Percentiles rank a stretch among this genome's conserved stretches.
Conservation (phyloP, 2,797 vertebrate species). For the Diplodus puntazzo region DNA sequence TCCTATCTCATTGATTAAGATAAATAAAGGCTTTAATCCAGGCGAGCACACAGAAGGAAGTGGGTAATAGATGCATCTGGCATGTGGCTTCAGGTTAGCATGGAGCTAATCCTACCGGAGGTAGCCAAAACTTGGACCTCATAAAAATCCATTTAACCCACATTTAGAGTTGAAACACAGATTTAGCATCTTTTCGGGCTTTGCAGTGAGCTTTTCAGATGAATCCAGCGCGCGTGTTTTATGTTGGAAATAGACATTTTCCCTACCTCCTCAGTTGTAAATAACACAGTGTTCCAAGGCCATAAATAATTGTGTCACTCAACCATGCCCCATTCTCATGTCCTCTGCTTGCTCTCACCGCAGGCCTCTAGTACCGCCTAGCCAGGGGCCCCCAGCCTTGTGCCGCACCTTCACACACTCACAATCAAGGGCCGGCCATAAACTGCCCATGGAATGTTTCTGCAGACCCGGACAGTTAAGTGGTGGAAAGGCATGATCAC, state of each 20-base stretch:
- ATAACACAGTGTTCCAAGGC: slow-evolving; percentile 71
- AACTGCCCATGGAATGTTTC: slow-evolving; percentile 75
- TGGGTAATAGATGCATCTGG: slow-evolving; percentile 40
- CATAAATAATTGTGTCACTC: slow-evolving; percentile 82
- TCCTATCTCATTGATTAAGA: slow-evolving; percentile 37
- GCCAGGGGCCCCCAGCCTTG: slow-evolving; percentile 65
- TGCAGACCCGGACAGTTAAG: slow-evolving; percentile 66
- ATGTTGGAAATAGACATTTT: slow-evolving; percentile 78
- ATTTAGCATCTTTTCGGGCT: slow-evolving; percentile 66
- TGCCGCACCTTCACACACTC: slow-evolving; percentile 73
- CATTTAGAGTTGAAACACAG: slow-evolving; percentile 61
- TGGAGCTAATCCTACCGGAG: slow-evolving; percentile 39
- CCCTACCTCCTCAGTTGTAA: slow-evolving; percentile 74
- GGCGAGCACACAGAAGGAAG: slow-evolving; percentile 39
- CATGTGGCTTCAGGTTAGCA: slow-evolving; percentile 51
- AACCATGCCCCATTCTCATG: slow-evolving; percentile 81
- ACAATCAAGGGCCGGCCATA: slow-evolving; percentile 72
- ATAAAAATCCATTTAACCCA: slow-evolving; percentile 58
- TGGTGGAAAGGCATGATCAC: slow-evolving; percentile 73
- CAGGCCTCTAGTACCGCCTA: slow-evolving; percentile 68
- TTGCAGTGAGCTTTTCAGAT: slow-evolving; percentile 65
- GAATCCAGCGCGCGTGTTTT: slow-evolving; percentile 71
- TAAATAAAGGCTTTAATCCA: slow-evolving; percentile 43
- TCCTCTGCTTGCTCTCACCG: slow-evolving; percentile 82
- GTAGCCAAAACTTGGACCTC: slow-evolving; percentile 54